Percentiles rank a stretch among this genome's conserved stretches.
These are phyloP conservation scores for Lutraria rhynchaena DNA, from an alignment of 1,140 invertebrate genomes.

Conservation along the genomic window DNA sequence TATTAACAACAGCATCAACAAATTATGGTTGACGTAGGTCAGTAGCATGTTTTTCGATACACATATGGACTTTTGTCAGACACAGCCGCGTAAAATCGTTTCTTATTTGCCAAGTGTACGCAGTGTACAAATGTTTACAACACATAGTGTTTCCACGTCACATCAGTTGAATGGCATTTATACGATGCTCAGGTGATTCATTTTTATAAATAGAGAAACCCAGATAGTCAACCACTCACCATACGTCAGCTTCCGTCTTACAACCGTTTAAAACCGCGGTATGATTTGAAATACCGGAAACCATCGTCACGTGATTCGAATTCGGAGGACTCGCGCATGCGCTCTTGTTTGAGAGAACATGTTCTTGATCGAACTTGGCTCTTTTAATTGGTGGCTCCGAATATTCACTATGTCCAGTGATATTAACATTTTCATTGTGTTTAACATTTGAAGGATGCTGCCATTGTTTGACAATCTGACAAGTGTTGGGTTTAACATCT, in stretches of 20 bases:
- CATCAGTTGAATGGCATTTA: no score
- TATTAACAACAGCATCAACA: no score
- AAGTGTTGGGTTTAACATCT: slow-evolving; percentile 28
- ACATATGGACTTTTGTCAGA: no score
- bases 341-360: neutral
- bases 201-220: no score
- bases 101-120: no score
- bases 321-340: slow-evolving; percentile 16
- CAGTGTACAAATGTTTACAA: no score
- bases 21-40: no score
- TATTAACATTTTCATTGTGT: neutral
- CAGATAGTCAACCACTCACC: no score
- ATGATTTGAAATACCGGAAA: neutral
- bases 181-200: no score
- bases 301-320: neutral
- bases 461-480: slow-evolving; percentile 19
- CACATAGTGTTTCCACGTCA: no score
- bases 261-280: neutral
- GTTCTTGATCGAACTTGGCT: neutral
- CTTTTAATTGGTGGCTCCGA: slow-evolving; percentile 10
- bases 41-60: no score
- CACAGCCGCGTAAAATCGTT: no score
- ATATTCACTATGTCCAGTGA: neutral
- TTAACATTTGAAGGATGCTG: slow-evolving; percentile 1
- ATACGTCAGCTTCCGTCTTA: neutral